Evolutionary conservation across 2,113 vertebrate genomes (phyloP).

Genomic region (Xiphophorus couchianus): DNA sequence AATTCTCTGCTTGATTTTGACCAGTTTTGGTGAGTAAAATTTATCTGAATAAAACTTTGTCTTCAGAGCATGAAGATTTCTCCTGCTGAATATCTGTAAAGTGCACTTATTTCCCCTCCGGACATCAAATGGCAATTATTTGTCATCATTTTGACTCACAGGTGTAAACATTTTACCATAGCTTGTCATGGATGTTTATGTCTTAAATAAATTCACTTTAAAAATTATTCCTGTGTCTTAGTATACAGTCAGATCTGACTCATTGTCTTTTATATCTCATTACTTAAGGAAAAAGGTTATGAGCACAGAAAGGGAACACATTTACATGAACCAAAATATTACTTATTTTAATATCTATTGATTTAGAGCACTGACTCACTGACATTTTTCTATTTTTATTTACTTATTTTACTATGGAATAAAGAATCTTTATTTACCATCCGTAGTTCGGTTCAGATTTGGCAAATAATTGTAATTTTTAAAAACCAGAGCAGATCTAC

Average conservation of each 20-base stretch:
- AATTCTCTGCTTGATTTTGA: background rate
- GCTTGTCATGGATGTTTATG: constrained; percentile 39
- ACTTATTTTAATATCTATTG: background rate
- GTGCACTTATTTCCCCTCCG: constrained; percentile 65
- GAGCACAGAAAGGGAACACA: background rate
- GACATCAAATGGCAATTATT: constrained; percentile 22
- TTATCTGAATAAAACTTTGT: background rate
- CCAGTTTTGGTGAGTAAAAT: background rate
- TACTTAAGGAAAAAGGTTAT: background rate
- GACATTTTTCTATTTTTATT: too few relatives aligned
- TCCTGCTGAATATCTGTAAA: constrained; percentile 59
- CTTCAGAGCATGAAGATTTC: background rate
- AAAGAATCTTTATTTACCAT: too few relatives aligned
- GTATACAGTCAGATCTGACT: background rate
- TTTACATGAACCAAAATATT: background rate
- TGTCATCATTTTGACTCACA: background rate
- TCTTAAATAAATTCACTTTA: constrained; percentile 48
- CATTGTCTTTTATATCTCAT: background rate
- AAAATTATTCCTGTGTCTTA: background rate
- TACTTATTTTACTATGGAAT: too few relatives aligned
- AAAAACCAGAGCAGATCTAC: too few relatives aligned
- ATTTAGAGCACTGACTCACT: too few relatives aligned
- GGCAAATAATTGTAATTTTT: too few relatives aligned
- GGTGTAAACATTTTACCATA: constrained; percentile 29
- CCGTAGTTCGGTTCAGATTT: too few relatives aligned